Base-by-base conservation (phyloP, 2,113 vertebrate species). In the Pao palembangensis region DNA sequence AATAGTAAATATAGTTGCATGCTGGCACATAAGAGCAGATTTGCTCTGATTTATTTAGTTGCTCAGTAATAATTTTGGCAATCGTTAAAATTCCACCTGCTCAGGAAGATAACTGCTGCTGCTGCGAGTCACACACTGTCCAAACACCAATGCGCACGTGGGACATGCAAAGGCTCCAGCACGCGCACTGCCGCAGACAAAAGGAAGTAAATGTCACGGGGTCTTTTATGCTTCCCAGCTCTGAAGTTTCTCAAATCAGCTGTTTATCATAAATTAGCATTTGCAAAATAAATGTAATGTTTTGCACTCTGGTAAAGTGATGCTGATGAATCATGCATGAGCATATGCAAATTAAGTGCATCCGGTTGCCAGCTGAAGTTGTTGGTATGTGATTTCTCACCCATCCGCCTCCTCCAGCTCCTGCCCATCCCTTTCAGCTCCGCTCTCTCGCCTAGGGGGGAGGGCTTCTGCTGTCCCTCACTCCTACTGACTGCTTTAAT, bases 251-350 rank as follows among this genome's bases (percentile, higher is more conserved):
- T 69, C 65, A 77, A 85, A 85, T 83, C 67, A 76, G 59, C 77
- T 83, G 76, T 61, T 90, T 87, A 80, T 70, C 87, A 91, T 88
- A 85, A 87, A 88, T 91, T 88, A 83, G 75, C 83, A 87, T 89
- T 81, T 75, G 67, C 61, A 56, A 85, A 87, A 82, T 83, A 83
- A 85, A 85, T 58, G 75, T 75, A 83, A 77, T 78, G 77, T 82
- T 85, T 78, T 7, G 20, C 68, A 46, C 62, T 20, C 67, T 63
- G 71, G 69, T 67, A 63, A 85, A 87, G 77, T 54, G 58, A 81
- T 61, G 71, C 73, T 54, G 34, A 84, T 89, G 82, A 88, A 90
- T 87, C 76, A 89, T 85, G 80, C 79, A 91, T 83, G 79, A 79
- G 80, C 38, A 21, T 55, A 87, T 85, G 78, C 71, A 81, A 82